A percentile compares a stretch with the other conserved stretches of the same genome.
Evolutionary conservation across 2,113 vertebrate species (phyloP).

Genomic region (Zootoca vivipara): DNA sequence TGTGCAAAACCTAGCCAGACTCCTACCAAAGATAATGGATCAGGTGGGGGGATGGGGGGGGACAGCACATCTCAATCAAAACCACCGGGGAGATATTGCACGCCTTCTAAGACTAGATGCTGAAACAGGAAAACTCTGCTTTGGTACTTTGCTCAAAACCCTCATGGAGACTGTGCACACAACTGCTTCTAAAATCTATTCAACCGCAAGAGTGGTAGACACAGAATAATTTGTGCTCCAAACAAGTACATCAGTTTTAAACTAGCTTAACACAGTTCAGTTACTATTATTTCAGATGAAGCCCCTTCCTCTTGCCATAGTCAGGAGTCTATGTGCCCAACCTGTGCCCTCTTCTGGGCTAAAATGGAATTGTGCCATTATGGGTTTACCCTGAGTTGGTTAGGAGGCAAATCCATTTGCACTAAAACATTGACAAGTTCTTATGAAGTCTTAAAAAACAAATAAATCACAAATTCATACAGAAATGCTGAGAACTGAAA

Average conservation of each 20-base stretch:
- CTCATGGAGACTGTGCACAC: neutral
- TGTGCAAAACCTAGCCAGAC: neutral
- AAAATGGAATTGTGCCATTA: neutral
- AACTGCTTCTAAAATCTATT: neutral
- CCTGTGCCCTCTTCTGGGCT: neutral
- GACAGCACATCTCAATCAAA: neutral
- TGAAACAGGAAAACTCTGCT: neutral
- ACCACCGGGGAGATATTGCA: neutral
- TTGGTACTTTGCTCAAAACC: neutral
- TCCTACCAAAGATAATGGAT: neutral
- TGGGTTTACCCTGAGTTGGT: neutral
- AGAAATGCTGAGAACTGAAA: too few species aligned
- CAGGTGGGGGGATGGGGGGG: neutral
- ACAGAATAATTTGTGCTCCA: neutral
- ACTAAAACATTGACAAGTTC: too few species aligned
- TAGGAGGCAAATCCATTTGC: too few species aligned
- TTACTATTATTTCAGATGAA: neutral
- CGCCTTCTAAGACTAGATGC: neutral
- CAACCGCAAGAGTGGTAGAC: neutral
- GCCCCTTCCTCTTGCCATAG: neutral
- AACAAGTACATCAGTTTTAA: neutral
- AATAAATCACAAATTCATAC: too few species aligned
- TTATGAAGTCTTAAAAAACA: too few species aligned
- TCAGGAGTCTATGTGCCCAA: neutral
- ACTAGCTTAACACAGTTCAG: neutral